Evolutionary conservation across 1,140 invertebrate species (phyloP).

Genomic region (Aporrectodea caliginosa): DNA sequence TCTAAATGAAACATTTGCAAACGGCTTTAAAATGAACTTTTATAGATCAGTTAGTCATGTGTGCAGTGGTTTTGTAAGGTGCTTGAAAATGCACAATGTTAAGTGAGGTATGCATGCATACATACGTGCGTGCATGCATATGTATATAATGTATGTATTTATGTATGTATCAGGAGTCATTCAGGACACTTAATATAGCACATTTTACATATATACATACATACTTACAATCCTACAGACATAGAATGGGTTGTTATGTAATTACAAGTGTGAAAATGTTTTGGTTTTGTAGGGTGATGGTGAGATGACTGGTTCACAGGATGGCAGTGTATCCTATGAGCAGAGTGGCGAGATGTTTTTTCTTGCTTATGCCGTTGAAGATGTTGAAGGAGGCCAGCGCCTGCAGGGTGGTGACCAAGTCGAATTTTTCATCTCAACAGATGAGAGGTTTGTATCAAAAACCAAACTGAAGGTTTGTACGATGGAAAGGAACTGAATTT

Average conservation of each 20-base stretch:
- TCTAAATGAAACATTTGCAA: no score
- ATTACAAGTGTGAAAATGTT: background rate
- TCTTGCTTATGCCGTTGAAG: constrained; percentile 91
- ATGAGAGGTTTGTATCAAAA: constrained; percentile 70
- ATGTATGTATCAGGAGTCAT: no score
- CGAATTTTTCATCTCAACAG: constrained; percentile 93
- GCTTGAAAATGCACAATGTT: no score
- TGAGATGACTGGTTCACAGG: constrained; percentile 33
- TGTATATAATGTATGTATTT: no score
- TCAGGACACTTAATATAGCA: no score
- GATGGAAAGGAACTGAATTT: background rate
- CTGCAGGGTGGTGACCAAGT: constrained; percentile 84
- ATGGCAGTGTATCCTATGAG: constrained; percentile 90
- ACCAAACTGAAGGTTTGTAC: constrained; percentile 7
- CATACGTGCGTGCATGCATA: no score
- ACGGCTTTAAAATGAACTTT: no score
- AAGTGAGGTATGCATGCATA: no score
- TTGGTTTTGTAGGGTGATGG: background rate
- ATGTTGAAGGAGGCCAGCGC: constrained; percentile 68
- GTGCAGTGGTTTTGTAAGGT: no score
- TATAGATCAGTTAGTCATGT: no score
- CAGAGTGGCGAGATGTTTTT: constrained; percentile 98
- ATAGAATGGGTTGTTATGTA: background rate
- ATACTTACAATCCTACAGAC: background rate
- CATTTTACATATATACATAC: background rate